Conservation (phyloP, 2,888 invertebrate species). For the Stenodema calcarata region DNA sequence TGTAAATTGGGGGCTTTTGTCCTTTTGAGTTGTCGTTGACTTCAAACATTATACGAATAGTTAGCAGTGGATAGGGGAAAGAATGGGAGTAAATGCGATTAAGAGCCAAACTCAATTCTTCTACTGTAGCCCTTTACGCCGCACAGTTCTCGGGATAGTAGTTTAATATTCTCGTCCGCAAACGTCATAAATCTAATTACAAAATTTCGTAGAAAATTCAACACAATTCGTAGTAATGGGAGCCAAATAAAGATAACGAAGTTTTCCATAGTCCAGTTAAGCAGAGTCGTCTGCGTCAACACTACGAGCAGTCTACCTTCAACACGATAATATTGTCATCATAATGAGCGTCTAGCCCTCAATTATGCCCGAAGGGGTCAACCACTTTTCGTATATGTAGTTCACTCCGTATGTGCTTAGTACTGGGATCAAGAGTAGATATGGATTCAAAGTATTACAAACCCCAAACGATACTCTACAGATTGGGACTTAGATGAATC, state of each 20-base stretch:
- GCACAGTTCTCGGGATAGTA: not conserved
- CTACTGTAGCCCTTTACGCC: not conserved
- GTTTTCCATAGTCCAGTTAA: no score
- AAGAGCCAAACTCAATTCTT: not conserved
- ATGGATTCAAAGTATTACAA: no score
- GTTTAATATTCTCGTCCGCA: not conserved
- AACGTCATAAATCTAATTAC: not conserved
- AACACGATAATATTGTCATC: no score
- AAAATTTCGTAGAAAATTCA: not conserved
- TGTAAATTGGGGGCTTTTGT: constrained; percentile 15
- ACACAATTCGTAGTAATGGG: not conserved
- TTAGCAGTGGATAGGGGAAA: not conserved
- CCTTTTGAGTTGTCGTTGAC: not conserved
- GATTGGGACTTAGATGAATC: no score
- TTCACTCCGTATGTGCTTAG: not conserved
- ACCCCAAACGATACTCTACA: no score
- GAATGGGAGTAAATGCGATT: not conserved
- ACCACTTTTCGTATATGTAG: not conserved
- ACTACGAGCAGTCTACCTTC: no score
- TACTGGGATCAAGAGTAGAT: no score
- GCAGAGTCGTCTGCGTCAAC: no score
- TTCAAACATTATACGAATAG: not conserved
- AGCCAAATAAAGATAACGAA: not conserved
- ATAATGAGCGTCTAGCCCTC: no score
- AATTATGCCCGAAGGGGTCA: no score